Percentiles rank a stretch among this genome's conserved stretches.
phyloP scores from a whole-genome alignment of 2,113 vertebrate genomes.

The Ranitomeya variabilis region DNA sequence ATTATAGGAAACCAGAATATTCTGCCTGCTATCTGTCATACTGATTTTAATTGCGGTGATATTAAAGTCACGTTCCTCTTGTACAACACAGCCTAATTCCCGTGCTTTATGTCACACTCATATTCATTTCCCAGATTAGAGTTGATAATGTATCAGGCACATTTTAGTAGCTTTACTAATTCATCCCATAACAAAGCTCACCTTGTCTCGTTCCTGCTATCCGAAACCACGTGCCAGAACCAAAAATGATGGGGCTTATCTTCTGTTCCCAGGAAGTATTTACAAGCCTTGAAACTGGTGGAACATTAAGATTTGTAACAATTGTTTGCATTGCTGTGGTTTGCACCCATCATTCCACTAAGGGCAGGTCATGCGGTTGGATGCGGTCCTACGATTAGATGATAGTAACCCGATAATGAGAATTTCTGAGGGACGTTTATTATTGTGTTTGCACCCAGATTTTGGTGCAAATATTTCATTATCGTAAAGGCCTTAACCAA shows the following conservation, averaged over 20 bases:
- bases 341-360: background rate
- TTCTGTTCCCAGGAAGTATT: conserved; percentile 38
- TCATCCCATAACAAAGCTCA: conserved; percentile 25
- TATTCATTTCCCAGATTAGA: conserved; percentile 46
- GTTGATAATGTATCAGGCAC: conserved; percentile 30
- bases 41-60: background rate
- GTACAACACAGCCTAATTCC: background rate
- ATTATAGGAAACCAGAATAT: too few relatives aligned
- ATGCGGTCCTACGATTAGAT: background rate
- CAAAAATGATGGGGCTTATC: conserved; percentile 42
- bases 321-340: background rate
- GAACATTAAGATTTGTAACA: conserved; percentile 25
- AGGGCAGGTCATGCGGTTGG: background rate
- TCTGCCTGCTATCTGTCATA: too few relatives aligned
- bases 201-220: conserved; percentile 33
- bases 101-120: background rate
- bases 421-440: too few relatives aligned
- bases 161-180: conserved; percentile 34
- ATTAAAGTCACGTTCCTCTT: background rate
- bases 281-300: conserved; percentile 18
- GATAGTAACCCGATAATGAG: background rate
- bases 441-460: background rate
- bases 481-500: too few relatives aligned
- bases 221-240: conserved; percentile 22
- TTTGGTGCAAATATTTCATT: background rate